phyloP scores from a whole-genome alignment of 1,140 invertebrate species.

The Eumaeus atala region DNA sequence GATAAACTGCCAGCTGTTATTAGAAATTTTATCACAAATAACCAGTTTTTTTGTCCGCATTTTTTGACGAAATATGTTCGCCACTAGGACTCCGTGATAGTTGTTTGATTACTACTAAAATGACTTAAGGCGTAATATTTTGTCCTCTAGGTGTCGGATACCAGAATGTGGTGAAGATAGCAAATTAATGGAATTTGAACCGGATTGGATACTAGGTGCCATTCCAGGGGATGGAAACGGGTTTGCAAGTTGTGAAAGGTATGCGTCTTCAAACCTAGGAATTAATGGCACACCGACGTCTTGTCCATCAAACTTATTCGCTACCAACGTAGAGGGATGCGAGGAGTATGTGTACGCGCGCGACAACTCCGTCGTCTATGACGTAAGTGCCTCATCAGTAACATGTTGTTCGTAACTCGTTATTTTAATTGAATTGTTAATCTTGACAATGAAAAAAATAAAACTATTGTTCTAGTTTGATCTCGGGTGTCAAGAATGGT shows the following conservation, averaged over 20 bases:
- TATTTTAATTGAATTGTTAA: too few species aligned
- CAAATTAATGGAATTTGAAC: constrained; percentile 23
- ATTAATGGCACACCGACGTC: constrained; percentile 25
- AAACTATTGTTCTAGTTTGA: constrained; percentile 37
- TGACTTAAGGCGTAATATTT: too few species aligned
- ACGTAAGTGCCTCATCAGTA: constrained; percentile 32
- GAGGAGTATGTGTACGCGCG: constrained; percentile 44
- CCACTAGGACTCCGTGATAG: too few species aligned
- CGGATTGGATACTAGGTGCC: constrained; percentile 39
- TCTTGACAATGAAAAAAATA: background rate
- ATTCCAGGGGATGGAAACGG: constrained; percentile 30
- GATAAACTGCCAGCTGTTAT: too few species aligned
- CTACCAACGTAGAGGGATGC: constrained; percentile 27
- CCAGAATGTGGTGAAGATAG: constrained; percentile 45
- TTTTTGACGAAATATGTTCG: too few species aligned
- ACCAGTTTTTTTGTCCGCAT: too few species aligned
- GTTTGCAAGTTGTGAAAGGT: constrained; percentile 42
- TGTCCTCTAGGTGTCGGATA: constrained; percentile 38
- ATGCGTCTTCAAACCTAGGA: constrained; percentile 13
- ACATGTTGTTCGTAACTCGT: background rate
- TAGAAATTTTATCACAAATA: too few species aligned
- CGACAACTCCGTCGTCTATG: constrained; percentile 50
- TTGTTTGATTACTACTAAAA: too few species aligned
- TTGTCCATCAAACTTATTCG: constrained; percentile 38
- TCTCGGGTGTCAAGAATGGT: constrained; percentile 44